These are phyloP conservation scores for Albula glossodonta DNA, from an alignment of 2,113 vertebrate species.

Conservation along the genomic window DNA sequence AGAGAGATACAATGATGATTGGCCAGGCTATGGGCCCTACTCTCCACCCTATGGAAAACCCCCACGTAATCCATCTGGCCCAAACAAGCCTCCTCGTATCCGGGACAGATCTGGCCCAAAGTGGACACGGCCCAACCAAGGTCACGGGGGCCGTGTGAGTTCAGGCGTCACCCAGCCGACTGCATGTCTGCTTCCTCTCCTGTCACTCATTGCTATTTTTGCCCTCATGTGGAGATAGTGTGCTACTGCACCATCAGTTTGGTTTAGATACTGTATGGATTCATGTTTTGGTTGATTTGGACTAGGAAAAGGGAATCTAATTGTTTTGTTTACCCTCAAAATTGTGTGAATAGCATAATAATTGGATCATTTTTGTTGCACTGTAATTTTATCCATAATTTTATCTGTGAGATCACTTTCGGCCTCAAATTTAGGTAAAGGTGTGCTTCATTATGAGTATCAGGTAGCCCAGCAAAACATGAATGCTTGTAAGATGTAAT, in stretches of 20 bases:
- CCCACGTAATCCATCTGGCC: conserved; percentile 50
- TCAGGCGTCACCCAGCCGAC: conserved; percentile 45
- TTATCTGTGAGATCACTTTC: not conserved
- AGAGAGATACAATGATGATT: conserved; percentile 79
- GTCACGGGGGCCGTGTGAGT: conserved; percentile 32
- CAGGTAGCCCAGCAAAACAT: not conserved
- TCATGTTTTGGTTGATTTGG: not conserved
- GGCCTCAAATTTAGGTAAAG: not conserved
- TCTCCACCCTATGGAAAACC: conserved; percentile 59
- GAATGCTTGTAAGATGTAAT: not conserved
- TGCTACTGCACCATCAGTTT: conserved; percentile 40
- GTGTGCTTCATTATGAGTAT: not conserved
- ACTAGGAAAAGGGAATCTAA: not conserved
- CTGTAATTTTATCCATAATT: not conserved
- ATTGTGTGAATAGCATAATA: not conserved
- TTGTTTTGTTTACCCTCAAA: conserved; percentile 13
- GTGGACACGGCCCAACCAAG: conserved; percentile 61
- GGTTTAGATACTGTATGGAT: not conserved
- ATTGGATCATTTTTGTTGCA: not conserved
- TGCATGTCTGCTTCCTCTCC: conserved; percentile 41
- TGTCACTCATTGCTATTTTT: conserved; percentile 40
- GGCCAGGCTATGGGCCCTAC: conserved; percentile 66
- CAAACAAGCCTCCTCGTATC: conserved; percentile 61
- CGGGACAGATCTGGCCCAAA: conserved; percentile 60
- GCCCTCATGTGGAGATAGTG: conserved; percentile 67